Base-by-base conservation (phyloP, 2,113 vertebrate species). In the Cyanoderma ruficeps region DNA sequence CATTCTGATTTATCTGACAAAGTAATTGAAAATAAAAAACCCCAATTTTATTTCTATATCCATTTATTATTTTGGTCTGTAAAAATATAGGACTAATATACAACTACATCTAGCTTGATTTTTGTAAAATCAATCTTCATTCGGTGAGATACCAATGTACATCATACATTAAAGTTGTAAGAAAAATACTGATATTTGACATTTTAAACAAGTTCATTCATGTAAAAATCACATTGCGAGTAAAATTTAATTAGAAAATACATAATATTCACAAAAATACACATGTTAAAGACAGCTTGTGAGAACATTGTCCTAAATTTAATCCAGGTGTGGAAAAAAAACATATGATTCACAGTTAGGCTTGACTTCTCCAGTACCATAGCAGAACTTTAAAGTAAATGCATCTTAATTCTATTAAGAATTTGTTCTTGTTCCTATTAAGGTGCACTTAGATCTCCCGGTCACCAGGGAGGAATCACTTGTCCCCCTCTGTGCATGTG, bases 151-250 rank as follows among this genome's bases (percentile, higher is more conserved):
- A 98, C 47, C 97, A 98, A 98, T 96, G 97, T 98, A 98, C 97
- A 98, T 96, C 96, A 98, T 98, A 97, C 98, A 98, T 98, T 98
- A 95, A 97, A 98, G 97, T 97, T 95, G 97, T 98, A 98, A 97
- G 98, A 98, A 98, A 98, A 98, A 98, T 98, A 98, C 98, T 98
- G 98, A 98, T 97, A 98, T 98, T 96, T 98, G 95, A 98, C 97
- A 98, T 98, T 98, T 98, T 98, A 98, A 98, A 98, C 98, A 97
- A 98, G 97, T 97, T 98, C 97, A 97, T 98, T 97, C 96, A 98
- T 97, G 97, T 98, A 98, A 98, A 98, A 98, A 98, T 98, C 98
- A 98, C 97, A 96, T 98, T 93, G 94, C 97, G 98, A 98, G 98
- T 98, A 98, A 98, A 97, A 98, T 98, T 98, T 98, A 98, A 98